These are phyloP conservation scores for Chaenodraco wilsoni DNA, from an alignment of 2,797 vertebrate species.

Conservation along the genomic window DNA sequence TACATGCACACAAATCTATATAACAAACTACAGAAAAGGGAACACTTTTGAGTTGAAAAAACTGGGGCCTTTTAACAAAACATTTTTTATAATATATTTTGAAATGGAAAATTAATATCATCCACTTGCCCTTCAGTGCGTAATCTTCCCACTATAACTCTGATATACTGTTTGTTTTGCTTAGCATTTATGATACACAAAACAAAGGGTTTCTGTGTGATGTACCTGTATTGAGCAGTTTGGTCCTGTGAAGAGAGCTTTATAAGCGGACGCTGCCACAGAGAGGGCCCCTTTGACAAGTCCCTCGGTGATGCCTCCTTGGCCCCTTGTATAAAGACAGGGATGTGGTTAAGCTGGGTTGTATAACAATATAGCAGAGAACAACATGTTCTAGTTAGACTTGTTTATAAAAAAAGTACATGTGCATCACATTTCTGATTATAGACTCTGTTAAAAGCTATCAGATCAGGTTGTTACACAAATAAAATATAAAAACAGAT, in stretches of 20 bases:
- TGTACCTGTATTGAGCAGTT: conserved; percentile 89
- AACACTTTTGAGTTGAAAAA: too few species aligned
- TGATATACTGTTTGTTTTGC: not conserved
- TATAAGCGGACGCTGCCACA: conserved; percentile 96
- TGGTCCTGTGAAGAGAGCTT: conserved; percentile 95
- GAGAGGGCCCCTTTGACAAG: conserved; percentile 95
- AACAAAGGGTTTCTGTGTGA: not conserved
- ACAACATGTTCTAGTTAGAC: not conserved
- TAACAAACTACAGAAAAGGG: too few species aligned
- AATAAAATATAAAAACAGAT: not conserved
- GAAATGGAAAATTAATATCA: too few species aligned
- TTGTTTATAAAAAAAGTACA: not conserved
- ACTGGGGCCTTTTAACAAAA: too few species aligned
- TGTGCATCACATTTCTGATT: not conserved
- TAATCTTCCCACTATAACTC: not conserved
- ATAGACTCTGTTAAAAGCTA: not conserved
- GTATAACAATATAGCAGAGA: not conserved
- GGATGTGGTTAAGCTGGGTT: conserved; percentile 27
- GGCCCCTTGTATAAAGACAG: conserved; percentile 70
- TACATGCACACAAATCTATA: too few species aligned
- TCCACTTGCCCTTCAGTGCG: not conserved
- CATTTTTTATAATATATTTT: too few species aligned
- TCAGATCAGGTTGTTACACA: not conserved
- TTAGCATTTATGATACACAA: too few species aligned
- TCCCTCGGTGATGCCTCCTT: conserved; percentile 92